Evolutionary conservation across 2,797 vertebrate genomes (phyloP).

Genomic region (Gymnocypris eckloni): DNA sequence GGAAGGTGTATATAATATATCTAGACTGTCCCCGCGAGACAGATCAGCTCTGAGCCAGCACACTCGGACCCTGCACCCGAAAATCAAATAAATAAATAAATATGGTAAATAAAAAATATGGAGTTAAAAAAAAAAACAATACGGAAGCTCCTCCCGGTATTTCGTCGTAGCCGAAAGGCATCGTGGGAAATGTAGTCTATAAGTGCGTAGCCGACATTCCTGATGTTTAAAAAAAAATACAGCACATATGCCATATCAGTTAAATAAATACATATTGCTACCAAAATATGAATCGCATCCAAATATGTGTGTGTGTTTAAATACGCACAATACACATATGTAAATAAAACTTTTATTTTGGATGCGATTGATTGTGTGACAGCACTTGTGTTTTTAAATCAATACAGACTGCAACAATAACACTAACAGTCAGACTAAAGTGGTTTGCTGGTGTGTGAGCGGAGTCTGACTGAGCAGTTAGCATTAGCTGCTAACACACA

Average conservation of each 20-base stretch:
- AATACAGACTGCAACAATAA: not conserved
- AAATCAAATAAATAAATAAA: slow-evolving; percentile 75
- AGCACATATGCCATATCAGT: not conserved
- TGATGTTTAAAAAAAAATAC: no score
- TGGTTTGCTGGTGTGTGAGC: not conserved
- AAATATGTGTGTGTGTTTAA: not conserved
- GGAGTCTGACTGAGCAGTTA: slow-evolving; percentile 4
- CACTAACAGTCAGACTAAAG: no score
- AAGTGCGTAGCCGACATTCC: not conserved
- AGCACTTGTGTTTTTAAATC: not conserved
- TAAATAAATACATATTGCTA: not conserved
- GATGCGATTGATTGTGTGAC: not conserved
- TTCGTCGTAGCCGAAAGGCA: slow-evolving; percentile 57
- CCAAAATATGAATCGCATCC: not conserved
- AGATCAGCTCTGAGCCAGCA: slow-evolving; percentile 37
- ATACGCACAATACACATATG: not conserved
- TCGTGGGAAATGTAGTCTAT: slow-evolving; percentile 66
- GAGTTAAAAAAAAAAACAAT: slow-evolving; percentile 54
- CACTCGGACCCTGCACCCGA: slow-evolving; percentile 52
- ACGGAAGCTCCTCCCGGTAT: slow-evolving; percentile 59
- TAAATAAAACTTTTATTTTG: not conserved
- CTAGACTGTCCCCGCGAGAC: slow-evolving; percentile 15
- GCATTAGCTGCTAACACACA: slow-evolving; percentile 22
- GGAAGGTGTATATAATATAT: slow-evolving; percentile 27
- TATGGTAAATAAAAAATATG: slow-evolving; percentile 70